A percentile compares a stretch with the other conserved stretches of the same genome.
These are phyloP conservation scores for Tichodroma muraria DNA, from an alignment of 2,113 vertebrate species.

Conservation along the genomic window DNA sequence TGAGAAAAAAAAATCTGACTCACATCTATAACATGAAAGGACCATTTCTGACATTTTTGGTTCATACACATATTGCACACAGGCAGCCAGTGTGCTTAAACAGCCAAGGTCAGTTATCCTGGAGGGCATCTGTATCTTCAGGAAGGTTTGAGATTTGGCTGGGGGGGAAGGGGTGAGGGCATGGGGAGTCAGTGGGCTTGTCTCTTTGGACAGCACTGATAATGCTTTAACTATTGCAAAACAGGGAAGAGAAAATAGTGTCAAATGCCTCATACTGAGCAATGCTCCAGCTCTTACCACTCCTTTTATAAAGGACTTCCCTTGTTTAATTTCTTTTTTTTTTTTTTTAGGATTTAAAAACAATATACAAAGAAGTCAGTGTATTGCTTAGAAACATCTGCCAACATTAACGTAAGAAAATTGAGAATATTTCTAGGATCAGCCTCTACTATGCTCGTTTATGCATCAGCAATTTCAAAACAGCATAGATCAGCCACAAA, in stretches of 20 bases:
- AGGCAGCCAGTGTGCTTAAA: background rate
- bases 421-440: background rate
- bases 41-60: background rate
- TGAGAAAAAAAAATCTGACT: background rate
- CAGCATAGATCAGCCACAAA: background rate
- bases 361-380: background rate
- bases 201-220: background rate
- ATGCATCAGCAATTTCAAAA: background rate
- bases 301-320: background rate
- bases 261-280: background rate
- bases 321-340: background rate
- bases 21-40: background rate
- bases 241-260: background rate
- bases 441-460: background rate
- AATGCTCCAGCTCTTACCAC: background rate
- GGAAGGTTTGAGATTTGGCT: background rate
- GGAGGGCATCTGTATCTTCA: background rate
- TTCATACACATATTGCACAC: background rate
- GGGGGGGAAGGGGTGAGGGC: background rate
- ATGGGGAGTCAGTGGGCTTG: background rate
- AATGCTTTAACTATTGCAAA: background rate
- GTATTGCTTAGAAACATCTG: background rate
- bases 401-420: slow-evolving; percentile 5
- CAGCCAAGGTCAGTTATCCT: background rate
- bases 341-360: background rate